Conservation (phyloP, 1,140 invertebrate species). For the Scaptomyza pallida region DNA sequence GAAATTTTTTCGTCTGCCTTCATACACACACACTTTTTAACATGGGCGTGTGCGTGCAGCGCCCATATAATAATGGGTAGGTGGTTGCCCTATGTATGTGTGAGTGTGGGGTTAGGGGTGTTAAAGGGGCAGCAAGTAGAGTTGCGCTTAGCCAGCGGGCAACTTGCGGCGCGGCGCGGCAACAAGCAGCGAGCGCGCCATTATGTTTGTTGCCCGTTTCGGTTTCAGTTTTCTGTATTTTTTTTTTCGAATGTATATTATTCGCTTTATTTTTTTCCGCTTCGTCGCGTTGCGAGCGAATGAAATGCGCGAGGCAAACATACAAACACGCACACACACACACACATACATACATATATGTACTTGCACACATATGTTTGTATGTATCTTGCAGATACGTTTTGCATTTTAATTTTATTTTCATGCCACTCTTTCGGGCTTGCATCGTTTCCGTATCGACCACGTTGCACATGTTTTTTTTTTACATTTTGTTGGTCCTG, state of each 20-base stretch:
- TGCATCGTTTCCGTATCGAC: constrained; percentile 51
- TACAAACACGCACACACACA: constrained; percentile 22
- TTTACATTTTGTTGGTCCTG: constrained; percentile 56
- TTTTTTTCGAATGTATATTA: constrained; percentile 82
- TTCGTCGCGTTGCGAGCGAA: constrained; percentile 78
- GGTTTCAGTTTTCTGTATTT: constrained; percentile 59
- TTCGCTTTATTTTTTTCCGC: constrained; percentile 83
- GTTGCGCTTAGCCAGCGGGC: constrained; percentile 36
- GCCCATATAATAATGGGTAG: constrained; percentile 48
- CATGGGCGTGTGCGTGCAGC: constrained; percentile 72
- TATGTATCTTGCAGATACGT: constrained; percentile 67
- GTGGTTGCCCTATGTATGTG: constrained; percentile 5
- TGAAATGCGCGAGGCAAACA: constrained; percentile 70
- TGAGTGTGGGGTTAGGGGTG: neutral
- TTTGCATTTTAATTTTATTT: constrained; percentile 81
- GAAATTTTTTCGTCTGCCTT: constrained; percentile 67
- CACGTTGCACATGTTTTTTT: constrained; percentile 77
- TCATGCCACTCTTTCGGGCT: constrained; percentile 47
- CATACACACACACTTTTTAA: constrained; percentile 18
- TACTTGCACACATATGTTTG: constrained; percentile 6
- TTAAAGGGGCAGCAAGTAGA: neutral
- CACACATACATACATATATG: constrained; percentile 23
- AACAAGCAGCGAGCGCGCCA: constrained; percentile 58
- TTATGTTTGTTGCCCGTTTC: constrained; percentile 70
- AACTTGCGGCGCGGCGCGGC: constrained; percentile 35